phyloP scores from a whole-genome alignment of 2,797 vertebrate genomes.

The Vireo griseus region DNA sequence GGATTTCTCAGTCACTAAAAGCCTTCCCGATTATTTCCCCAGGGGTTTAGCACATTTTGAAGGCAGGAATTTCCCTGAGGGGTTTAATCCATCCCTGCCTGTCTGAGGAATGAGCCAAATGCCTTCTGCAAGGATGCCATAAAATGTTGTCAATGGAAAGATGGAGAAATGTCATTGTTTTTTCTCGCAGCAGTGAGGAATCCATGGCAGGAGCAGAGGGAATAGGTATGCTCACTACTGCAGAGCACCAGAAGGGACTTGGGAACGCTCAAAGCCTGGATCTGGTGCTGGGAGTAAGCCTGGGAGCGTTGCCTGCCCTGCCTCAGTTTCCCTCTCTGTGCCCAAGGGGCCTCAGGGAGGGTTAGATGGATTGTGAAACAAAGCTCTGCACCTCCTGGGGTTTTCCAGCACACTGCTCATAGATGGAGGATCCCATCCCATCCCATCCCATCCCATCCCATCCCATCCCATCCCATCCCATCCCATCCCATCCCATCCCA shows the following conservation, averaged over 20 bases:
- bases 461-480: no score
- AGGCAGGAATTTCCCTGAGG: neutral
- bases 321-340: neutral
- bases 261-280: neutral
- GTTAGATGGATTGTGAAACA: neutral
- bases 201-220: neutral
- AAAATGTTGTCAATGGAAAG: neutral
- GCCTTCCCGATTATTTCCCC: neutral
- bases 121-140: neutral
- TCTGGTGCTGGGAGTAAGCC: neutral
- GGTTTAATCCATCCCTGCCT: neutral
- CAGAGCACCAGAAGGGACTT: neutral
- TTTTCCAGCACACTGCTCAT: neutral
- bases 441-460: no score
- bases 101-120: neutral
- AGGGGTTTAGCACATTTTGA: neutral
- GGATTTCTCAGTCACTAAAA: neutral
- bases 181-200: accelerated
- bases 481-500: no score
- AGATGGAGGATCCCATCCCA: neutral
- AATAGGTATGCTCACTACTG: neutral
- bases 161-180: neutral
- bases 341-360: neutral
- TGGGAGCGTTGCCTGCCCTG: accelerated
- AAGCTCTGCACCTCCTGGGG: neutral